Evolutionary conservation across 2,113 vertebrate genomes (phyloP), one percentile per base, ranked within the genome.

Genomic region (Aphelocoma coerulescens): DNA sequence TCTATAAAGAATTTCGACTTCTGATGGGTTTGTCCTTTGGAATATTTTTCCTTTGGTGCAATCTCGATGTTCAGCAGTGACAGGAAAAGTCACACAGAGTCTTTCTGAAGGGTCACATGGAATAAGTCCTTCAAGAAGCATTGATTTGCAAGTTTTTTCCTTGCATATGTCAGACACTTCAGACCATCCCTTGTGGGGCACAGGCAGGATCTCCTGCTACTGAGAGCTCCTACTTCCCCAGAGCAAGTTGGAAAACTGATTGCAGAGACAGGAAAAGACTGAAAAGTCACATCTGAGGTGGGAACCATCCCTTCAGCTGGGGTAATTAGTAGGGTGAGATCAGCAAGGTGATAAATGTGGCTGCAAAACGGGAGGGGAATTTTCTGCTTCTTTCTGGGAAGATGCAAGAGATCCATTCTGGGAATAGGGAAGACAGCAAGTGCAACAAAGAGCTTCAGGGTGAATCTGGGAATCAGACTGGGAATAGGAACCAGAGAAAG

Each of bases 1-100:
- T 82, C n/a, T 90, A 33, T 93, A 90, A 95, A 91, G 57, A 77
- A 75, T 88, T 84, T 88, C 24, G 18, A 57, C 54, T 95, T 90
- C 61, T 75, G 66, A 80, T 76, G 44, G 6, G 23, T 52, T 94
- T 81, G 48, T 63, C 59, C 83, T 91, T 72, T 61, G 51, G 61
- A 88, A 59, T 90, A n/a, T 77, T 92, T 95, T 86, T 96, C 39
- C 57, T 80, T 75, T 92, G 63, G 57, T 78, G 69, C 76, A 54
- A 30, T 90, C 37, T 85, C 4, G 0, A 2, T 63, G 27, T 61
- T 91, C 61, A 46, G 43, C 85, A 61, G 59, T 84, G 73, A 59
- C 71, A 73, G 78, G 46, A 54, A 62, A 88, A 81, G 85, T 74
- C 68, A 66, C 1, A 1, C n/a, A 49, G 84, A 48, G 33, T 82